Base-by-base conservation (phyloP, 2,113 vertebrate genomes). In the Peromyscus maniculatus region DNA sequence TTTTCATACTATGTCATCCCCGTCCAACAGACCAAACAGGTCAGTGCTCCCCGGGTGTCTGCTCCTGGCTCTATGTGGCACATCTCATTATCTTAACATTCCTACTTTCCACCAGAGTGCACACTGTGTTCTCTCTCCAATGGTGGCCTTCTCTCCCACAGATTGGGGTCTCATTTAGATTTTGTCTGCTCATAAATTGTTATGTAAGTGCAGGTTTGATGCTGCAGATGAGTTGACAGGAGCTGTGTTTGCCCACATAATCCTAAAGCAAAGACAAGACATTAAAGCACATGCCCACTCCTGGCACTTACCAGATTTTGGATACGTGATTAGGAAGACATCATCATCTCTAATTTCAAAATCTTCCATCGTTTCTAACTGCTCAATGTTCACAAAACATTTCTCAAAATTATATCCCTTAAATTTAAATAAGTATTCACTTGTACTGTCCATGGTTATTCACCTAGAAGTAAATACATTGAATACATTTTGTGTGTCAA, bases 231-330 rank as follows among this genome's bases (percentile, higher is more conserved):
- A 82, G 16, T 72, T 9, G 39, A 74, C n/a, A 84, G 7, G 7
- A 72, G 3, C 26, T 5, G 33, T 31, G 13, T 39, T 19, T 43
- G 21, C 22, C 22, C 26, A 55, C 2, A 46, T 7, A 64, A 43
- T 26, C 46, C 28, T 66, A 84, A 83, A 46, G 11, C 26, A 59
- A 92, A 43, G 67, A 9, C 49, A 52, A 46, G 46, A 59, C n/a
- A 21, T 39, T 24, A 43, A 36, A 4, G 16, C 11, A 52, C 22
- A 28, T 28, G 31, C 8, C 24, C 15, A 77, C 2, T 52, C 28
- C 36, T 55, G 57, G 43, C 17, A 91, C 96, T 90, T 87, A 97
- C 95, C 95, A 96, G 95, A 97, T 95, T 97, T 97, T 3, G 92
- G 96, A 71, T 86, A 95, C 33, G 92, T 94, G 52, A 96, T 17